phyloP scores from a whole-genome alignment of 92 coral and sea anemone genomes.

The Ricordea florida region DNA sequence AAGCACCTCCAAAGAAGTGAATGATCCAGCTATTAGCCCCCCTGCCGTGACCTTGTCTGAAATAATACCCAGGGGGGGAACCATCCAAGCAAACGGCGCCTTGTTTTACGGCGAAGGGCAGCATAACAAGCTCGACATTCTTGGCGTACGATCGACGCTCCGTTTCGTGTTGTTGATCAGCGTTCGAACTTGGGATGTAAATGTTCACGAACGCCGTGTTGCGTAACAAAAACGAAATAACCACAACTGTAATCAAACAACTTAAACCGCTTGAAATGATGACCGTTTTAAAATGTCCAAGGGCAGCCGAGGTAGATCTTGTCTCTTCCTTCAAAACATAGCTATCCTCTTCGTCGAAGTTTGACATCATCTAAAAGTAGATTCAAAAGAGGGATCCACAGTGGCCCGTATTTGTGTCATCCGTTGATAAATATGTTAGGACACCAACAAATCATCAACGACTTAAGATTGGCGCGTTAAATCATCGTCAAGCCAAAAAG shows the following conservation, averaged over 20 bases:
- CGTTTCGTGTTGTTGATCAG: neutral
- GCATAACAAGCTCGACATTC: constrained; percentile 46
- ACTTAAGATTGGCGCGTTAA: too few relatives aligned
- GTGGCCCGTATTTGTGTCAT: too few relatives aligned
- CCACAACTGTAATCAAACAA: constrained; percentile 60
- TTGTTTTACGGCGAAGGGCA: constrained; percentile 60
- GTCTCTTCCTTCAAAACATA: constrained; percentile 3
- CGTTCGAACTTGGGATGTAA: constrained; percentile 47
- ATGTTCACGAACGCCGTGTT: constrained; percentile 86
- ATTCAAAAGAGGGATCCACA: too few relatives aligned
- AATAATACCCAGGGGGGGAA: constrained; percentile 86
- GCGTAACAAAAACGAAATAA: constrained; percentile 81
- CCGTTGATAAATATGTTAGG: too few relatives aligned
- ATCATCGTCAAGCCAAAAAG: too few relatives aligned
- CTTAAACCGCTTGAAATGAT: constrained; percentile 73
- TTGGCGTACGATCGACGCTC: constrained; percentile 48
- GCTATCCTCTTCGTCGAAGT: neutral
- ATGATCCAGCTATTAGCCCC: constrained; percentile 78
- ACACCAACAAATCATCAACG: too few relatives aligned
- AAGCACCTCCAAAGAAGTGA: constrained; percentile 92
- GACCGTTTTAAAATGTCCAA: constrained; percentile 46
- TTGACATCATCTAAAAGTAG: too few relatives aligned
- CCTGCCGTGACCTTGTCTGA: constrained; percentile 70
- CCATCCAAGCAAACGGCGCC: constrained; percentile 92
- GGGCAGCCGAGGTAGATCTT: constrained; percentile 3